Percentiles rank a stretch among this genome's conserved stretches.
These are phyloP conservation scores for Pseudois nayaur DNA, from an alignment of 2,113 vertebrate genomes.

Conservation along the genomic window DNA sequence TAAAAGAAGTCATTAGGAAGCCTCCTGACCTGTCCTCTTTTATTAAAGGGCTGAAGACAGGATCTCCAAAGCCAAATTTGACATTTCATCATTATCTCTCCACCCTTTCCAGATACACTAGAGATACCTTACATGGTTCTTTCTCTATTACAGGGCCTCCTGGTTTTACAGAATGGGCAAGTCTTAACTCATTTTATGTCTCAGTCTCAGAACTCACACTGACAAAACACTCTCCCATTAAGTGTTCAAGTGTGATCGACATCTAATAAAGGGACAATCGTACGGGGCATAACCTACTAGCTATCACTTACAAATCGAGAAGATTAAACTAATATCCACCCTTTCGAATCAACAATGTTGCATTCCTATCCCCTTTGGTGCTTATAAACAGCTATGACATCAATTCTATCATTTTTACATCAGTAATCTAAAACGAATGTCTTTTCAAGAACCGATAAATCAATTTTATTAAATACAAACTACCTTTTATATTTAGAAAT, in stretches of 20 bases:
- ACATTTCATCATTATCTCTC: conserved; percentile 10
- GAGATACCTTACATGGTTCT: neutral
- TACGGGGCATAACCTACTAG: neutral
- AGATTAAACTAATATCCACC: neutral
- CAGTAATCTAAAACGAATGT: neutral
- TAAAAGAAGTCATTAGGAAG: neutral
- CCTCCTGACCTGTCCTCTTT: neutral
- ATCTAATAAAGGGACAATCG: neutral
- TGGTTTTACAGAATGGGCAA: conserved; percentile 17
- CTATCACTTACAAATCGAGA: neutral
- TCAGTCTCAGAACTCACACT: conserved; percentile 34
- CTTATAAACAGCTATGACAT: neutral
- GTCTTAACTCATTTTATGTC: neutral
- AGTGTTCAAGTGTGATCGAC: neutral
- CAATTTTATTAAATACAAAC: neutral
- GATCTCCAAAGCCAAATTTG: neutral
- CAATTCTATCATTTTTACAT: neutral
- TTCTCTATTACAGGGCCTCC: neutral
- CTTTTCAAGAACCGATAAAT: neutral
- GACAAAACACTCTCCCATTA: neutral
- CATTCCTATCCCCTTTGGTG: neutral
- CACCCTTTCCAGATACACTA: conserved; percentile 10
- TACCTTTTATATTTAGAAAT: neutral
- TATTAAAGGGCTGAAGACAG: conserved; percentile 31
- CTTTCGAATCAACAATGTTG: neutral